Base-by-base conservation (phyloP, 2,888 invertebrate genomes). In the Conops quadrifasciatus region DNA sequence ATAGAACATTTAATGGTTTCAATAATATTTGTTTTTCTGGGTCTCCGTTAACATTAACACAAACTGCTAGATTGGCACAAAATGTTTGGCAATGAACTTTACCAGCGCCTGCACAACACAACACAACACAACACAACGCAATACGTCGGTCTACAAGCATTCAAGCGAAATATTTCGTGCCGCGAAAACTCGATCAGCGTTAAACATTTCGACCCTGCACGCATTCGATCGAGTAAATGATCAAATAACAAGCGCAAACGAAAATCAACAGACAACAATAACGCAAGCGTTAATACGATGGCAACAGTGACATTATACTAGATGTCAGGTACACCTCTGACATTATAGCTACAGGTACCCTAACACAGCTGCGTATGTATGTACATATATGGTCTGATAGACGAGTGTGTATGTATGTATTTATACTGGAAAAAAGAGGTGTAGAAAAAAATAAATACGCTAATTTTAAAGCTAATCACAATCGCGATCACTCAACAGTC, bases 21-120 rank as follows among this genome's bases (percentile, higher is more conserved):
- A 4, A 21, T 16, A 19, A 56, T 21, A 36, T 7, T 36, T 36
- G 4, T 56, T 56, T 56, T 19, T 19, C 15, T 19, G 28, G 28
- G 28, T 56, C 4, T 56, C 36, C n/a, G n/a, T 30, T 60, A 30
- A 19, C 56, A 19, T 13, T 36, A 9, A 36, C 36, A 36, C 47
- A 21, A 24, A 24, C 45, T 43, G 63, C n/a, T 16, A 30, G 36
- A 53, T 43, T 59, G 62, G 36, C 36, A 36, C 4, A 36, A 36
- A 7, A 67, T 73, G 75, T 76, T 78, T 79, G 82, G 82, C 82
- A 82, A 82, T 81, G 81, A 82, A 82, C 81, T 82, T 78, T 81
- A 77, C 78, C 78, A 78, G 77, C 53, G 59, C n/a, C n/a, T n/a
- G n/a, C 71, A 73, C 63, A 71, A 77, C 75, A 64, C 53, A 68